Conservation (phyloP, 2,797 vertebrate species). For the Sternotherus odoratus region DNA sequence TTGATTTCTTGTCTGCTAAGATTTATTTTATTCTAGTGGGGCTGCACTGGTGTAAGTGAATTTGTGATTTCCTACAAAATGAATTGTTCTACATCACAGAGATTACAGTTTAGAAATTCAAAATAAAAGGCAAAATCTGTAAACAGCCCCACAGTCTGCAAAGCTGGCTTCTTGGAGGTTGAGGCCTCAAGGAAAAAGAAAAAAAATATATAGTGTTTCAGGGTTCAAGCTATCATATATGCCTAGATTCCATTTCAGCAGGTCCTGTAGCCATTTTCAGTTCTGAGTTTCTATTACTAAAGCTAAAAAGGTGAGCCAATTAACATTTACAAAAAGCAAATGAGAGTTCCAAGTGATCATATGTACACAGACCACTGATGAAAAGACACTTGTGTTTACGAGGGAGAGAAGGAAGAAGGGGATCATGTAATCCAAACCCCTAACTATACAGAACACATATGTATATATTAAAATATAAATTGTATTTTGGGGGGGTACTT, state of each 20-base stretch:
- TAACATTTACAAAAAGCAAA: background rate
- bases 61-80: constrained; percentile 9
- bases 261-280: background rate
- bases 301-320: background rate
- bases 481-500: background rate
- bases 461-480: background rate
- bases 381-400: background rate
- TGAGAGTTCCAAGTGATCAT: background rate
- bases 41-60: background rate
- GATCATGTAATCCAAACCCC: background rate
- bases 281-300: background rate
- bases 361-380: background rate
- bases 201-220: background rate
- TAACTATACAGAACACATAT: background rate
- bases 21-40: constrained; percentile 12
- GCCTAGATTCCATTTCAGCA: background rate
- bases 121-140: constrained; percentile 17
- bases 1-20: constrained; percentile 71
- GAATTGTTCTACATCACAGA: background rate
- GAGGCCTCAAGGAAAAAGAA: background rate
- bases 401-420: background rate
- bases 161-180: background rate
- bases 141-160: background rate
- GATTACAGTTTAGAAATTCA: background rate
- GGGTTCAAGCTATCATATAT: background rate